Evolutionary conservation across 2,888 invertebrate genomes (phyloP).

Genomic region (Marronus borbonicus): DNA sequence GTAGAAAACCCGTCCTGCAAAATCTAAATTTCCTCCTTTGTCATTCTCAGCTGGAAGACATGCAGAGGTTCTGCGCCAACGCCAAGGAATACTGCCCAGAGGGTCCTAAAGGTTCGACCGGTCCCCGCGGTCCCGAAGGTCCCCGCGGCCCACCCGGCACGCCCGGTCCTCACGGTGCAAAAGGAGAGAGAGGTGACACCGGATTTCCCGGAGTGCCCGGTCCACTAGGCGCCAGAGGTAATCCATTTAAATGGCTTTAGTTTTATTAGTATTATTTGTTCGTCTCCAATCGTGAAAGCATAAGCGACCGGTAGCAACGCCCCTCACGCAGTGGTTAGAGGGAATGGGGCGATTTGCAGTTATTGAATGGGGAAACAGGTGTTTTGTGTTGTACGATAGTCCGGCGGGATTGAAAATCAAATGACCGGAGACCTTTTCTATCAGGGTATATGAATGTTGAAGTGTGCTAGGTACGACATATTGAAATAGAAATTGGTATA

Average conservation of each 20-base stretch:
- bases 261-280: conserved; percentile 35
- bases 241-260: conserved; percentile 38
- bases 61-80: conserved; percentile 88
- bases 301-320: neutral
- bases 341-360: conserved; percentile 26
- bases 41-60: conserved; percentile 81
- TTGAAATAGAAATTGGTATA: neutral
- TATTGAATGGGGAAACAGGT: conserved; percentile 37
- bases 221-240: conserved; percentile 72
- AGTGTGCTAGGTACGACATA: neutral
- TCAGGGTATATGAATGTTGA: conserved; percentile 6
- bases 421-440: conserved; percentile 8
- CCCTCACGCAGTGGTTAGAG: neutral
- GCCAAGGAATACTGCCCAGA: conserved; percentile 80
- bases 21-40: conserved; percentile 19
- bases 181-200: conserved; percentile 80
- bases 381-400: conserved; percentile 18
- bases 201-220: conserved; percentile 79
- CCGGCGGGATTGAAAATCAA: conserved; percentile 16
- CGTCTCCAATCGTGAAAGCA: conserved; percentile 7
- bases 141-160: conserved; percentile 68
- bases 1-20: neutral
- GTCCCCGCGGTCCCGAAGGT: conserved; percentile 66
- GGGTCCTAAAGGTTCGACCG: conserved; percentile 78
- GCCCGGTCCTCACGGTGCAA: conserved; percentile 80